These are phyloP conservation scores for Anseranas semipalmata DNA, from an alignment of 2,113 vertebrate species.

Conservation along the genomic window DNA sequence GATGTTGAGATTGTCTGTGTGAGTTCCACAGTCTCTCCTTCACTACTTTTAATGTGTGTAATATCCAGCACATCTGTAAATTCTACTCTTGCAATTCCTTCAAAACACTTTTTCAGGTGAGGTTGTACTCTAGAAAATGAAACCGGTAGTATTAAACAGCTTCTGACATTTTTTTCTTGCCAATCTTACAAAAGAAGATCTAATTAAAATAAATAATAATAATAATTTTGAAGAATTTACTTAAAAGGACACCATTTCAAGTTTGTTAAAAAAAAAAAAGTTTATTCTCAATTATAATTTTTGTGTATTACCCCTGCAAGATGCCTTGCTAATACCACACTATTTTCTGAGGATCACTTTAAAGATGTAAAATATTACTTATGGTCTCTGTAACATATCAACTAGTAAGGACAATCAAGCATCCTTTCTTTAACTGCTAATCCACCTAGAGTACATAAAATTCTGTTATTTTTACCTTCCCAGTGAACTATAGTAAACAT, in stretches of 20 bases:
- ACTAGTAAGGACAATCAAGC: background rate
- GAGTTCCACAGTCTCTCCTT: conserved; percentile 86
- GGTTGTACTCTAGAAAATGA: conserved; percentile 83
- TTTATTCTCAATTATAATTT: background rate
- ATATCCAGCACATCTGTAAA: conserved; percentile 89
- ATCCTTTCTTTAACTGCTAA: background rate
- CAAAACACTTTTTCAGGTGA: conserved; percentile 93
- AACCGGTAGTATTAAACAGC: background rate
- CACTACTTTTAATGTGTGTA: conserved; percentile 90
- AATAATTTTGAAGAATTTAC: background rate
- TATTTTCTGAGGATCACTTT: background rate
- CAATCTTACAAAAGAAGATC: background rate
- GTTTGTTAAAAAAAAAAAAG: background rate
- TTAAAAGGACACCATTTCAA: background rate
- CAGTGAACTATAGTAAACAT: background rate
- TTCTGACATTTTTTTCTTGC: background rate
- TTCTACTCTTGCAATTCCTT: conserved; percentile 87
- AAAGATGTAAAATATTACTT: background rate
- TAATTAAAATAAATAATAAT: background rate
- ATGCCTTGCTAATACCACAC: background rate
- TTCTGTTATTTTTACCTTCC: background rate
- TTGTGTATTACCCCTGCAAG: background rate
- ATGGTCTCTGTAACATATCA: background rate
- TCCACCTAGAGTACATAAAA: background rate
- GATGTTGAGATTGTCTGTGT: conserved; percentile 85